phyloP scores from a whole-genome alignment of 2,888 invertebrate species.

The Sabellastarte sp. region DNA sequence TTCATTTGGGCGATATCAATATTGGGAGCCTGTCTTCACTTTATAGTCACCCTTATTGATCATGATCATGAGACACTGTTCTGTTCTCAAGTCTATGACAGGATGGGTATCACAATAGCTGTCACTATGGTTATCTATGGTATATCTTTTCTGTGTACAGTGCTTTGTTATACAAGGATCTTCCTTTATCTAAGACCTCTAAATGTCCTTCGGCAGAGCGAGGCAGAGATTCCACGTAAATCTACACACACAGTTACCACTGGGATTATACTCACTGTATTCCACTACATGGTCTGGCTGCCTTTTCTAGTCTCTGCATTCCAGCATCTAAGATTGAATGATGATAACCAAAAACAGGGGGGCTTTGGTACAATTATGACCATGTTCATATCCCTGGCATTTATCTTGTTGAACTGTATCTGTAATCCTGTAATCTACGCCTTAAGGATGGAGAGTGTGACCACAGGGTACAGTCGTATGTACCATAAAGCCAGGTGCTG shows the following conservation, averaged over 20 bases:
- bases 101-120: slow-evolving; percentile 17
- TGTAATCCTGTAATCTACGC: slow-evolving; percentile 20
- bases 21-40: slow-evolving; percentile 21
- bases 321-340: slow-evolving; percentile 2
- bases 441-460: slow-evolving; percentile 17
- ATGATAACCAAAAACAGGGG: background rate
- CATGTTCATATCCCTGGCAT: slow-evolving; percentile 3
- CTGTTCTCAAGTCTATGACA: slow-evolving; percentile 17
- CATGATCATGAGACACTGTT: slow-evolving; percentile 14
- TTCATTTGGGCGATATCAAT: slow-evolving; percentile 22
- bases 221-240: slow-evolving; percentile 6
- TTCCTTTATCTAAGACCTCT: slow-evolving; percentile 20
- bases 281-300: slow-evolving; percentile 17
- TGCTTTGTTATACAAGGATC: slow-evolving; percentile 19
- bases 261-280: slow-evolving; percentile 12
- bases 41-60: slow-evolving; percentile 18
- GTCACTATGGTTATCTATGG: background rate
- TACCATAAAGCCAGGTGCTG: slow-evolving; percentile 16
- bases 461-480: slow-evolving; percentile 18
- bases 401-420: slow-evolving; percentile 16
- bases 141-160: background rate
- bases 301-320: slow-evolving; percentile 18
- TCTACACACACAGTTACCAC: slow-evolving; percentile 20
- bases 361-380: background rate
- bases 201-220: slow-evolving; percentile 12